These are phyloP conservation scores for Adela reaumurella DNA, from an alignment of 2,888 invertebrate genomes.

Conservation along the genomic window DNA sequence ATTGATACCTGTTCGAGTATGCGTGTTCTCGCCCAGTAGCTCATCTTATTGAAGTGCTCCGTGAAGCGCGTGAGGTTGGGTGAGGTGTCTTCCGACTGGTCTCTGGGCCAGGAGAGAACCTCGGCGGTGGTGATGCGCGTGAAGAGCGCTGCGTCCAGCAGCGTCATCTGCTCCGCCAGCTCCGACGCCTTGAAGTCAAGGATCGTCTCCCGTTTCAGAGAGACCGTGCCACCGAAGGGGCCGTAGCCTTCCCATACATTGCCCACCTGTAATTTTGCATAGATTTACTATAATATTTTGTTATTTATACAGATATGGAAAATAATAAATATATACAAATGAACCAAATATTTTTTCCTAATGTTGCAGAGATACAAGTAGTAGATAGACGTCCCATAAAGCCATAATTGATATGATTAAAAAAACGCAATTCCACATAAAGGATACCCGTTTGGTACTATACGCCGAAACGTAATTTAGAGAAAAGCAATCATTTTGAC, in stretches of 20 bases:
- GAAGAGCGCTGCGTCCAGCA: slow-evolving; percentile 92
- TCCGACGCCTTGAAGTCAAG: slow-evolving; percentile 92
- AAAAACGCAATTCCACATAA: too few species aligned
- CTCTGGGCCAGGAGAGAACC: slow-evolving; percentile 94
- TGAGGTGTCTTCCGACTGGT: slow-evolving; percentile 95
- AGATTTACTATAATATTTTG: too few species aligned
- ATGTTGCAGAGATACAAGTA: too few species aligned
- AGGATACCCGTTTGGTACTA: too few species aligned
- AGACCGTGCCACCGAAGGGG: slow-evolving; percentile 40
- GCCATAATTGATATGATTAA: too few species aligned
- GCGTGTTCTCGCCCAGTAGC: slow-evolving; percentile 94
- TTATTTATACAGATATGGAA: too few species aligned
- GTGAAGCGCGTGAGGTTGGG: slow-evolving; percentile 96
- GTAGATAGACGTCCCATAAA: too few species aligned
- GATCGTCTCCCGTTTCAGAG: slow-evolving; percentile 58
- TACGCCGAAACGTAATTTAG: too few species aligned
- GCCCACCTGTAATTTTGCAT: not conserved
- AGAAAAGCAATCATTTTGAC: too few species aligned
- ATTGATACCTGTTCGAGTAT: slow-evolving; percentile 82
- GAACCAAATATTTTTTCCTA: too few species aligned
- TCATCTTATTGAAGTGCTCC: slow-evolving; percentile 99
- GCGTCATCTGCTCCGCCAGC: slow-evolving; percentile 97
- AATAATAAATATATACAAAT: too few species aligned
- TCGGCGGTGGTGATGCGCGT: slow-evolving; percentile 96
- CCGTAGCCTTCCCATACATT: slow-evolving; percentile 19